phyloP scores from a whole-genome alignment of 1,140 invertebrate species.

The Atopsyche davidsoni region DNA sequence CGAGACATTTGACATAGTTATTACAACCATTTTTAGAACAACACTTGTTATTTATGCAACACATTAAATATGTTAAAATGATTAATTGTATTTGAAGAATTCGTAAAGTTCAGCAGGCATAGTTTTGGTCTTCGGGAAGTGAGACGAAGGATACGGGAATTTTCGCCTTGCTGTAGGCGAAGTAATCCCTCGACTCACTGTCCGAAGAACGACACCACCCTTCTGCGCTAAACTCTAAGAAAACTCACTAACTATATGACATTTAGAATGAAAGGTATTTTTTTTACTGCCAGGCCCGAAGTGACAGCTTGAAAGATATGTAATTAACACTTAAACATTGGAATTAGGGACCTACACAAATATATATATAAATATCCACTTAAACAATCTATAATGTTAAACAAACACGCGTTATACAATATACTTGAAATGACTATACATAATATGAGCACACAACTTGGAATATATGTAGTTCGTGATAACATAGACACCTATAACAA shows the following conservation, averaged over 20 bases:
- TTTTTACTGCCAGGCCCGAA: too few relatives aligned
- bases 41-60: background rate
- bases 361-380: background rate
- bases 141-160: too few relatives aligned
- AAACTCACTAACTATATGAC: too few relatives aligned
- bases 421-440: background rate
- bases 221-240: too few relatives aligned
- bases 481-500: background rate
- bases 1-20: constrained; percentile 1
- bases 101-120: background rate
- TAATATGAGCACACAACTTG: constrained; percentile 2
- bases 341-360: too few relatives aligned
- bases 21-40: background rate
- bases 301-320: too few relatives aligned
- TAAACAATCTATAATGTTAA: background rate
- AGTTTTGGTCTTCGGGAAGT: background rate
- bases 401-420: constrained; percentile 2
- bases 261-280: too few relatives aligned
- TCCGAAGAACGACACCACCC: too few relatives aligned
- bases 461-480: background rate
- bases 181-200: too few relatives aligned
- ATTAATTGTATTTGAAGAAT: background rate
- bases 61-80: background rate
- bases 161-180: too few relatives aligned
- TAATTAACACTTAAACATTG: too few relatives aligned